phyloP scores from a whole-genome alignment of 2,888 invertebrate genomes.

The Erebia aethiops region DNA sequence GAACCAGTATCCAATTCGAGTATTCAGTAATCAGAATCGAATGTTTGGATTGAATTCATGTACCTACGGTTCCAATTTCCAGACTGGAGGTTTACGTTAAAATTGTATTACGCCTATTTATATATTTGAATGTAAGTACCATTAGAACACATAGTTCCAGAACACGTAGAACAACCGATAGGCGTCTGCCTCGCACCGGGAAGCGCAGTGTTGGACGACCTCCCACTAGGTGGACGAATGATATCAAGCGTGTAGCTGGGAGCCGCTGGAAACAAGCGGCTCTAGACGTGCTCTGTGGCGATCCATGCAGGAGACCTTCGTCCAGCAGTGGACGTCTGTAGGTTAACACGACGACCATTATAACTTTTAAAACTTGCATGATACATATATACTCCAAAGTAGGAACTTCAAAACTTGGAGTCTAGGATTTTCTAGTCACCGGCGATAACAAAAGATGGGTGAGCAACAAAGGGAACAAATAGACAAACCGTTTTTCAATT shows the following conservation, averaged over 20 bases:
- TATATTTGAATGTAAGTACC: too few relatives aligned
- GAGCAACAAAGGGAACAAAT: constrained; percentile 17
- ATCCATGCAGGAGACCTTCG: too few relatives aligned
- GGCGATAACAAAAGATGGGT: constrained; percentile 19
- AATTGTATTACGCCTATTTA: neutral
- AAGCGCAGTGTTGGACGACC: too few relatives aligned
- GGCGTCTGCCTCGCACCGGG: too few relatives aligned
- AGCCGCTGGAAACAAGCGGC: too few relatives aligned
- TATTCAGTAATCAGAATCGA: constrained; percentile 24
- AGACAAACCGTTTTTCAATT: constrained; percentile 22
- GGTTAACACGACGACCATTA: too few relatives aligned
- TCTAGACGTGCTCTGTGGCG: too few relatives aligned
- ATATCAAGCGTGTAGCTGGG: too few relatives aligned
- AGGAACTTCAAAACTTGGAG: neutral
- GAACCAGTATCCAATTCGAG: constrained; percentile 24
- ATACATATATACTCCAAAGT: neutral
- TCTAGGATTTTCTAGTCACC: neutral
- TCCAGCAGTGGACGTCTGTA: too few relatives aligned
- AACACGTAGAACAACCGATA: too few relatives aligned
- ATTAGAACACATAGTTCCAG: too few relatives aligned
- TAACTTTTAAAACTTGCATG: neutral
- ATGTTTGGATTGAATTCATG: neutral
- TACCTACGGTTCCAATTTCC: neutral
- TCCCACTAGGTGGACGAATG: too few relatives aligned
- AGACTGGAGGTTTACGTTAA: neutral